Percentiles rank a stretch among this genome's conserved stretches.
phyloP scores from a whole-genome alignment of 2,113 vertebrate genomes.

The Cephalopholis sonnerati region DNA sequence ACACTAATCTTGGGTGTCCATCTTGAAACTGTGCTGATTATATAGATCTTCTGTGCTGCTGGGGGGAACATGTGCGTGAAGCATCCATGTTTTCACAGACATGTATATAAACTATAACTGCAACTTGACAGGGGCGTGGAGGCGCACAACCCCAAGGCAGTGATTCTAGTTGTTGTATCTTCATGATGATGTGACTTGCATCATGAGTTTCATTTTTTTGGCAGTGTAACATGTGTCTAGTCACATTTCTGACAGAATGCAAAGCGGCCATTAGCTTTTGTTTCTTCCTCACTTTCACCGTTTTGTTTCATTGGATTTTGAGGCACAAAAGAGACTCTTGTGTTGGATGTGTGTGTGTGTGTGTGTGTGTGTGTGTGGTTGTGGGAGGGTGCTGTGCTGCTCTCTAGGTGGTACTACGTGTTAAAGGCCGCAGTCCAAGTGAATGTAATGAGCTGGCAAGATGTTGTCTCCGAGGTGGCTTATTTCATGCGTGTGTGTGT shows the following conservation, averaged over 20 bases:
- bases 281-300: not conserved
- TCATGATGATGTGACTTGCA: not conserved
- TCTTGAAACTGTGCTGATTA: too few species aligned
- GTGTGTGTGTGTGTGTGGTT: not conserved
- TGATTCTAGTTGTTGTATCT: too few species aligned
- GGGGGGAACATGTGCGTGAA: too few species aligned
- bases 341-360: not conserved
- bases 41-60: too few species aligned
- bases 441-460: slow-evolving; percentile 73
- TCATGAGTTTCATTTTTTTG: not conserved
- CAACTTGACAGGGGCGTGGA: too few species aligned
- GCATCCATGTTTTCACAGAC: too few species aligned
- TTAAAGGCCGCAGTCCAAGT: slow-evolving; percentile 63
- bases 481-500: slow-evolving; percentile 54
- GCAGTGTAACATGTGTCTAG: not conserved
- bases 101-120: too few species aligned
- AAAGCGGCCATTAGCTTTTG: not conserved
- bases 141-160: too few species aligned
- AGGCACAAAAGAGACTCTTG: not conserved
- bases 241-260: not conserved
- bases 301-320: not conserved
- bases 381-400: slow-evolving; percentile 31
- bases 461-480: slow-evolving; percentile 69
- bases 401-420: slow-evolving; percentile 59
- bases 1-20: too few species aligned